Conservation (phyloP, 2,113 vertebrate species). For the Promerops cafer region DNA sequence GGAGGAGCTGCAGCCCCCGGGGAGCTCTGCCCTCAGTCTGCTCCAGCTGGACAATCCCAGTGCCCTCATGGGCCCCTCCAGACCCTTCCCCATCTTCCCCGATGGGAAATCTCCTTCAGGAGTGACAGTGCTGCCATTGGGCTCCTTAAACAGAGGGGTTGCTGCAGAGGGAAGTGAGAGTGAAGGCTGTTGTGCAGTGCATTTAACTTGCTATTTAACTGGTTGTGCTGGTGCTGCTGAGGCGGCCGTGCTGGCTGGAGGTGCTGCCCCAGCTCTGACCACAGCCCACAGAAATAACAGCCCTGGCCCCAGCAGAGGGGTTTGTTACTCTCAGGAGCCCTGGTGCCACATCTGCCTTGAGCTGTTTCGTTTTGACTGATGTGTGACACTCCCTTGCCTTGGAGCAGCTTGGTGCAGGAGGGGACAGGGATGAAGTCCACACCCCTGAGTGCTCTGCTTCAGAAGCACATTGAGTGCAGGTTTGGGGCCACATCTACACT, state of each 20-base stretch:
- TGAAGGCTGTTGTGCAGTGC: background rate
- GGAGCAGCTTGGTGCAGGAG: background rate
- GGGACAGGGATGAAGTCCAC: background rate
- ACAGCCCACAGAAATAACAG: background rate
- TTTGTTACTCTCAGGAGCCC: background rate
- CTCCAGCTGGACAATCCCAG: background rate
- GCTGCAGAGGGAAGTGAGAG: background rate
- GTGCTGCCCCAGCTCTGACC: background rate
- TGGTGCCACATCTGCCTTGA: background rate
- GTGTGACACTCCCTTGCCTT: background rate
- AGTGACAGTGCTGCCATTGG: fast-evolving
- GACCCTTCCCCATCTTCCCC: background rate
- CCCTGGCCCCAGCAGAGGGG: background rate
- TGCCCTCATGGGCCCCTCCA: background rate
- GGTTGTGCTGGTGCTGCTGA: background rate
- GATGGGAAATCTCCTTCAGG: background rate
- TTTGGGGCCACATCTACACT: background rate
- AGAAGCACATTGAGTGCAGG: fast-evolving
- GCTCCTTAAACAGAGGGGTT: background rate
- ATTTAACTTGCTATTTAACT: fast-evolving
- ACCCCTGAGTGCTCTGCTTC: background rate
- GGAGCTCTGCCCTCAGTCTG: background rate
- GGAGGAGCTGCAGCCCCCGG: background rate
- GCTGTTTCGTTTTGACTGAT: background rate
- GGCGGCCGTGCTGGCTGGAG: fast-evolving